Conservation (phyloP, 2,113 vertebrate species). For the Pipra filicauda region DNA sequence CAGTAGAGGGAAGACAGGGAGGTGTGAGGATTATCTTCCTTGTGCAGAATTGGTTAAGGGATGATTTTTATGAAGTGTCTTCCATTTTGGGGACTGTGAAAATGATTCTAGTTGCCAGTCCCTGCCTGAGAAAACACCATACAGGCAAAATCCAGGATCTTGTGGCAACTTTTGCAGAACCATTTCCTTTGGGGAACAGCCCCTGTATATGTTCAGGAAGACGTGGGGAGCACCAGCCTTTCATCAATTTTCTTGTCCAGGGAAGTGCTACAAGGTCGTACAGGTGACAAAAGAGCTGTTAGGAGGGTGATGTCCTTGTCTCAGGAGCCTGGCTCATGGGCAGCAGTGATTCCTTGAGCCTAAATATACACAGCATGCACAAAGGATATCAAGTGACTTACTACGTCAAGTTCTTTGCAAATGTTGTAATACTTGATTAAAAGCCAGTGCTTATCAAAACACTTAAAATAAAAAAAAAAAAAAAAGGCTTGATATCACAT, state of each 20-base stretch:
- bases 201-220: background rate
- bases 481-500: background rate
- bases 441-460: constrained; percentile 22
- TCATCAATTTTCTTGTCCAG: background rate
- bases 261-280: background rate
- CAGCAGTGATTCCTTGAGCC: background rate
- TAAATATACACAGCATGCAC: background rate
- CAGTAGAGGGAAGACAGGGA: background rate
- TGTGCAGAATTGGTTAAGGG: background rate
- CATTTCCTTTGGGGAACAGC: background rate
- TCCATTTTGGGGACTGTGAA: background rate
- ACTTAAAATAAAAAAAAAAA: background rate
- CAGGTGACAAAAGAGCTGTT: background rate
- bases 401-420: background rate
- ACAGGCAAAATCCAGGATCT: background rate
- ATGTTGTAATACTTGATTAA: background rate
- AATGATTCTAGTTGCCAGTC: background rate
- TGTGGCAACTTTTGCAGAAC: background rate
- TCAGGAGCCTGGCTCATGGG: background rate
- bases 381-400: background rate
- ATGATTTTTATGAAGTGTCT: background rate
- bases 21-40: background rate
- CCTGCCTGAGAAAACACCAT: background rate
- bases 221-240: background rate
- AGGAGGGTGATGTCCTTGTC: background rate